phyloP scores from a whole-genome alignment of 1,140 invertebrate species.

The Eumaeus atala region DNA sequence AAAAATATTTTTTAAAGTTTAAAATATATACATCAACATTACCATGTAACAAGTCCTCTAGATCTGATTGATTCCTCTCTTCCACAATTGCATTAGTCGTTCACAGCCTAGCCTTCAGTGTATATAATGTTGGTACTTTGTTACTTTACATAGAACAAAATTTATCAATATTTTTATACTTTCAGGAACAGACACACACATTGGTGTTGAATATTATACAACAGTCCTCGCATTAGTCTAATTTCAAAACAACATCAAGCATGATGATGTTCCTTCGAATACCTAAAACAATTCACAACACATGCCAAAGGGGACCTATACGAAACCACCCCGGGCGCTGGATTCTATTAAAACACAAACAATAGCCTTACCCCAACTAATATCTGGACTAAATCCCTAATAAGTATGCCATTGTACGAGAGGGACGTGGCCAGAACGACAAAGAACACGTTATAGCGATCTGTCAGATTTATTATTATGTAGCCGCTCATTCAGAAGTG shows the following conservation, averaged over 20 bases:
- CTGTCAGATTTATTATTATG: constrained; percentile 42
- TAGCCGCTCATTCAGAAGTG: constrained; percentile 15
- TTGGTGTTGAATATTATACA: no score
- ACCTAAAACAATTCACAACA: constrained; percentile 37
- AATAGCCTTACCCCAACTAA: constrained; percentile 70
- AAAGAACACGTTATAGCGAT: constrained; percentile 72
- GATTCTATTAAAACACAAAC: constrained; percentile 72
- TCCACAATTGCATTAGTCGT: no score
- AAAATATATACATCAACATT: no score
- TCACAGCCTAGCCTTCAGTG: no score
- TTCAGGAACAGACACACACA: no score
- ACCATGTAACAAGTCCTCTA: no score
- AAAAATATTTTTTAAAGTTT: no score
- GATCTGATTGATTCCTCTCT: no score
- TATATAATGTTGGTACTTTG: no score
- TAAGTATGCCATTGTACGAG: constrained; percentile 73
- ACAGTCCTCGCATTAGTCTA: neutral
- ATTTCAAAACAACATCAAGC: neutral
- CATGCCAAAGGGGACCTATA: constrained; percentile 29
- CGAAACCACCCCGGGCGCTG: constrained; percentile 50
- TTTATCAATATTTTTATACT: no score
- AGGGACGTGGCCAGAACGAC: constrained; percentile 65
- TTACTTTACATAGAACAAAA: no score
- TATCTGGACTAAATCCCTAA: constrained; percentile 74
- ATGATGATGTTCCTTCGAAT: constrained; percentile 7